Percentiles rank a stretch among this genome's conserved stretches.
Conservation (phyloP, 2,797 vertebrate species). For the Pseudocheirus occidentalis region DNA sequence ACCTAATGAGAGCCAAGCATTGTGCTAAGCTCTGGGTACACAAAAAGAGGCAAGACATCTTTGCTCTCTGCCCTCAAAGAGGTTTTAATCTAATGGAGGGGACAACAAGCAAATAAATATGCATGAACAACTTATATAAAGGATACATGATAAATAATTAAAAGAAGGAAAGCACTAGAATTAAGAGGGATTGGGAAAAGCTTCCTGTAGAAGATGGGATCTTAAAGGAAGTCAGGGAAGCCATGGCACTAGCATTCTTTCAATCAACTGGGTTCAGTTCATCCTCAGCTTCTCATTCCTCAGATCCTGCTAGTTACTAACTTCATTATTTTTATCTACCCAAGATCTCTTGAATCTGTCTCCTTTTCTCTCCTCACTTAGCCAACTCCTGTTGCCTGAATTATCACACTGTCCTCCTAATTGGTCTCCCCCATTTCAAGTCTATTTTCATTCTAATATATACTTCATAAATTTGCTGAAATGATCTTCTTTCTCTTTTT, state of each 20-base stretch:
- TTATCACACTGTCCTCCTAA: background rate
- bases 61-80: too few species aligned
- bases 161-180: background rate
- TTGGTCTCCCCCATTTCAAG: background rate
- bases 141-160: background rate
- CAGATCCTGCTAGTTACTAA: background rate
- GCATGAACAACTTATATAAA: background rate
- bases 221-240: conserved; percentile 9
- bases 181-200: background rate
- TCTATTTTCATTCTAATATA: background rate
- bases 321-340: background rate
- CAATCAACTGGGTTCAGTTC: background rate
- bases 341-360: background rate
- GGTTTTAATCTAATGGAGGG: background rate
- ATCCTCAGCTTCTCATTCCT: background rate
- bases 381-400: background rate
- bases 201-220: background rate
- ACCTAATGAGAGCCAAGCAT: background rate
- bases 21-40: background rate
- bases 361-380: background rate
- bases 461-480: background rate
- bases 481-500: background rate
- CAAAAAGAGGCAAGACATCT: background rate
- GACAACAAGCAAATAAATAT: background rate
- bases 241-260: background rate